A percentile compares a stretch with the other conserved stretches of the same genome.
phyloP scores from a whole-genome alignment of 2,888 invertebrate species.

The Furcula furcula region DNA sequence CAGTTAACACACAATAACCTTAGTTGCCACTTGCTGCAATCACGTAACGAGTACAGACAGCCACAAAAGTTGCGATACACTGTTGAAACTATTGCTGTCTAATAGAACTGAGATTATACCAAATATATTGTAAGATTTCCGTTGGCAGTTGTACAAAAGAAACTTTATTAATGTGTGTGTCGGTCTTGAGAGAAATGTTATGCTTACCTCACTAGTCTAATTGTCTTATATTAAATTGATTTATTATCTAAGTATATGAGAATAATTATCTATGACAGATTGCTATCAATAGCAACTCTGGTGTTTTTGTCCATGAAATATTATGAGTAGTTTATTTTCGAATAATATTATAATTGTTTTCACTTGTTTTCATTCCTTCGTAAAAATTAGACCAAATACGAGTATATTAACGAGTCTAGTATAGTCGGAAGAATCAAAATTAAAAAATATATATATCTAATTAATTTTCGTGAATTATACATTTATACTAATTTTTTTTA shows the following conservation, averaged over 20 bases:
- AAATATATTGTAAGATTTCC: not conserved
- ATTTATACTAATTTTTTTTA: no score
- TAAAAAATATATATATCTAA: no score
- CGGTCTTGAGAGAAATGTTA: slow-evolving; percentile 29
- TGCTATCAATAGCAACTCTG: slow-evolving; percentile 24
- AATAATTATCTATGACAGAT: slow-evolving; percentile 27
- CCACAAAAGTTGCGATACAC: not conserved
- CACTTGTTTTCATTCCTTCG: no score
- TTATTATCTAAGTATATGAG: slow-evolving; percentile 33
- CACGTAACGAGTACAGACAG: slow-evolving; percentile 10
- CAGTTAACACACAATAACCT: slow-evolving; percentile 9
- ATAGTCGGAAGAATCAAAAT: no score
- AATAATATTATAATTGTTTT: no score
- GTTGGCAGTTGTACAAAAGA: slow-evolving; percentile 19
- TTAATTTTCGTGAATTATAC: no score
- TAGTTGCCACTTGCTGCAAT: slow-evolving; percentile 16
- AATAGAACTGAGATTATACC: not conserved
- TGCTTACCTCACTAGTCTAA: slow-evolving; percentile 19
- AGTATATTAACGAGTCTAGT: no score
- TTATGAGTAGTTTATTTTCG: slow-evolving; percentile 20
- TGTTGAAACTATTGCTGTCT: not conserved
- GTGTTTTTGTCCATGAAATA: slow-evolving; percentile 27
- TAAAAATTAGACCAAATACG: no score
- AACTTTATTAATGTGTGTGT: slow-evolving; percentile 36
- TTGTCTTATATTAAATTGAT: slow-evolving; percentile 28